Percentiles rank a stretch among this genome's conserved stretches.
phyloP scores from a whole-genome alignment of 1,140 invertebrate species.

The Sycobia sp. region DNA sequence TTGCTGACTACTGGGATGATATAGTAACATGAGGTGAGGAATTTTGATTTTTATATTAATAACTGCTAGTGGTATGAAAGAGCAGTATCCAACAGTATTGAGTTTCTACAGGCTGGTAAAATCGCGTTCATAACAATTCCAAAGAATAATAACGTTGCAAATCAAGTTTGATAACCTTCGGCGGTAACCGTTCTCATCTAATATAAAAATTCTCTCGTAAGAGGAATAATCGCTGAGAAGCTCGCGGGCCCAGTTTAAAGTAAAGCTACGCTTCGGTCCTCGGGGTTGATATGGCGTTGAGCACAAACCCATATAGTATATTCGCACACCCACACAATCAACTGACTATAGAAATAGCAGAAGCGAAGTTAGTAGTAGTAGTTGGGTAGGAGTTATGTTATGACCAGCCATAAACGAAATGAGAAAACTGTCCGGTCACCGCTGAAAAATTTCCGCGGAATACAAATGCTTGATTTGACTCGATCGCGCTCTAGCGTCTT shows the following conservation, averaged over 20 bases:
- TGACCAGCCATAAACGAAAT: conserved; percentile 57
- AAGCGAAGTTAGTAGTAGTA: background rate
- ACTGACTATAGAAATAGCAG: too few species aligned
- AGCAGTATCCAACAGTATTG: too few species aligned
- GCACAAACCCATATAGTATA: too few species aligned
- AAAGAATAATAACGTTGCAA: background rate
- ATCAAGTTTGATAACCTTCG: background rate
- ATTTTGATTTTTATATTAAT: too few species aligned
- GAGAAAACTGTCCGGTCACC: conserved; percentile 54
- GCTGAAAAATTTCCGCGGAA: conserved; percentile 56
- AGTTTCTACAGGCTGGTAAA: background rate
- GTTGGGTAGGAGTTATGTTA: conserved; percentile 51
- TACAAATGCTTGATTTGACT: conserved; percentile 58
- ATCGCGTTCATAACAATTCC: background rate
- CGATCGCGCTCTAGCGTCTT: conserved; percentile 32
- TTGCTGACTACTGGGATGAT: too few species aligned
- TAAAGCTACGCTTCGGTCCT: too few species aligned
- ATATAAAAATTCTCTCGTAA: conserved; percentile 27
- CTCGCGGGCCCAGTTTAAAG: too few species aligned
- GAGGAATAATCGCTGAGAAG: too few species aligned
- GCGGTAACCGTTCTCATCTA: background rate
- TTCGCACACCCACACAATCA: background rate
- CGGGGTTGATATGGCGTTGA: too few species aligned
- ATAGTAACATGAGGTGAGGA: too few species aligned
- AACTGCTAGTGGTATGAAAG: too few species aligned